Evolutionary conservation across 2,113 vertebrate genomes (phyloP), one percentile per base, ranked within the genome.

Genomic region (Hydropotes inermis): DNA sequence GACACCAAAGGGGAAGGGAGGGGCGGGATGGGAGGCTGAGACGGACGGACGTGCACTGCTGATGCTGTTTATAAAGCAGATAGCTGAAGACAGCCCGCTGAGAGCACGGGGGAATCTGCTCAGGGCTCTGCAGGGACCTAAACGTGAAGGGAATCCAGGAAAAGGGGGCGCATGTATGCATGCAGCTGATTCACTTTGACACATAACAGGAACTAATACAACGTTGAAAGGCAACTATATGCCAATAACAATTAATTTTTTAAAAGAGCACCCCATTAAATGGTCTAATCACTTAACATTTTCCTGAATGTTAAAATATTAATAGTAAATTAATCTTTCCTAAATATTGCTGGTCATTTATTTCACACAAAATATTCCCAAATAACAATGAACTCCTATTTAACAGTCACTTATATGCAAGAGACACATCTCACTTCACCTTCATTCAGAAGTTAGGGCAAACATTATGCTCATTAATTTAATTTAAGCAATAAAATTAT

Each of bases 21-120:
- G 10, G 67, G 19, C 23, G 19, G 36, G 23, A 12, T 39, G n/a
- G 19, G 67, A 74, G 21, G 23, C 36, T 39, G 19, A 67, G 64
- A 19, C 2, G n/a, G n/a, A 39, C 10, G 6, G 2, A 23, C 12
- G 9, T 23, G 10, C 2, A 39, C 67, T 12, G 6, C 1, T 21
- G 67, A 70, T 74, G 23, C 67, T 74, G 12, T 74, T 39, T 74
- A 23, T 74, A 74, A 67, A 36, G n/a, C 36, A 74, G 67, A 74
- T 74, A 39, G 36, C 67, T 74, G 64, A 74, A 74, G 2, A 70
- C n/a, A 70, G 23, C n/a, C n/a, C 23, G 1, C n/a, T 39, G n/a
- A 12, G 23, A 39, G 67, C n/a, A 12, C 10, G 23, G 67, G 9
- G 10, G 36, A 39, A 21, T 74, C n/a, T n/a, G 17, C 33, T n/a